Percentiles rank a stretch among this genome's conserved stretches.
phyloP scores from a whole-genome alignment of 2,797 vertebrate species.

The Tarsius wallacei region DNA sequence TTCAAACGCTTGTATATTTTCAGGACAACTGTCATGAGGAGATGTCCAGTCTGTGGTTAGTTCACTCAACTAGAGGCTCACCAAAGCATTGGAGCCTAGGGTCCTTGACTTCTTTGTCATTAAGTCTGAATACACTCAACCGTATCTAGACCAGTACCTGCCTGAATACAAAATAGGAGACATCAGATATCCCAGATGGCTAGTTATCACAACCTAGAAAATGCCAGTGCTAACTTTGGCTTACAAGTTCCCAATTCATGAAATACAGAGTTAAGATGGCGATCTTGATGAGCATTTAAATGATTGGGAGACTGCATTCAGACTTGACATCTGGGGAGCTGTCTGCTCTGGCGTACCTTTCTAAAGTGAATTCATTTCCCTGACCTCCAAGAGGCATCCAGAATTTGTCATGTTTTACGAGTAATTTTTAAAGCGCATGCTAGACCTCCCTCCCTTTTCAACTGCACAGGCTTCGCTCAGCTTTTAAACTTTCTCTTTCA shows the following conservation, averaged over 20 bases:
- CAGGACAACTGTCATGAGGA: not conserved
- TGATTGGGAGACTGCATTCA: not conserved
- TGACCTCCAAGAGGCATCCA: constrained; percentile 39
- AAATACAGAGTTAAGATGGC: not conserved
- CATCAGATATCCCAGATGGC: not conserved
- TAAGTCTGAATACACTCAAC: not conserved
- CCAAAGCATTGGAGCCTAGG: not conserved
- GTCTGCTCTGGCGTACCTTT: not conserved
- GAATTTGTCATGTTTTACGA: constrained; percentile 58
- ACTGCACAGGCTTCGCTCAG: constrained; percentile 43
- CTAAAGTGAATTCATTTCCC: constrained; percentile 40
- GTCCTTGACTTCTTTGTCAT: not conserved
- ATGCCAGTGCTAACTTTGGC: not conserved
- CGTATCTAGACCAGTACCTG: not conserved
- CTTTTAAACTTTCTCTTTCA: constrained; percentile 85
- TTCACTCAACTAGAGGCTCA: not conserved
- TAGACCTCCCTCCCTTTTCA: constrained; percentile 64
- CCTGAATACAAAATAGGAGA: constrained; percentile 33
- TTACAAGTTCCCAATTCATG: constrained; percentile 31
- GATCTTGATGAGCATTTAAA: not conserved
- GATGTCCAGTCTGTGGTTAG: not conserved
- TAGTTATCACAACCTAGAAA: constrained; percentile 39
- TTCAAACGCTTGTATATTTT: not conserved
- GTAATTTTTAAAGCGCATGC: constrained; percentile 68
- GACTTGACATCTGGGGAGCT: not conserved